Conservation (phyloP, 2,797 vertebrate species). For the Tokudaia tokunoshimensis region DNA sequence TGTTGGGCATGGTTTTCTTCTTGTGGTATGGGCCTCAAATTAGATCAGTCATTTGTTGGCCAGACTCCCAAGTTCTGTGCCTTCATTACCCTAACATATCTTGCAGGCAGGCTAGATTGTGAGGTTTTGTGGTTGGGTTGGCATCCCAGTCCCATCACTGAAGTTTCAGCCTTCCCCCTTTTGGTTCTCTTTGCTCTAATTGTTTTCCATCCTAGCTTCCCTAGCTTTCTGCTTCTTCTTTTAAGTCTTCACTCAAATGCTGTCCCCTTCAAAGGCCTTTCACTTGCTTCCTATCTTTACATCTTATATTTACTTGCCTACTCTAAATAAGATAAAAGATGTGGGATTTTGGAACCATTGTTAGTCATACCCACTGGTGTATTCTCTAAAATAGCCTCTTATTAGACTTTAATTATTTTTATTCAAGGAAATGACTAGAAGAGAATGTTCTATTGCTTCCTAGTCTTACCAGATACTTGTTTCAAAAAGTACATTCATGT, state of each 20-base stretch:
- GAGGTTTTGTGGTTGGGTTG: background rate
- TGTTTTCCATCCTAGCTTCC: background rate
- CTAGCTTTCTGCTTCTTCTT: background rate
- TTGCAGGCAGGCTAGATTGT: background rate
- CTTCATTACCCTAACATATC: background rate
- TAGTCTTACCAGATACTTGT: background rate
- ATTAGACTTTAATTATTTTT: background rate
- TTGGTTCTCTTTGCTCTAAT: background rate
- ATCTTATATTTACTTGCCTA: background rate
- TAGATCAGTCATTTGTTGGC: background rate
- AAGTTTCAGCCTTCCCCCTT: background rate
- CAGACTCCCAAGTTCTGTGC: background rate
- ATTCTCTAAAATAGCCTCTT: background rate
- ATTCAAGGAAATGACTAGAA: constrained; percentile 27
- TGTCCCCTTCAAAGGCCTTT: background rate
- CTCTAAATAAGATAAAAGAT: background rate
- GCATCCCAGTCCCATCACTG: background rate
- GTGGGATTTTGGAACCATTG: background rate
- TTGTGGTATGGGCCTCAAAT: background rate
- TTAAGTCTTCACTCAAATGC: background rate
- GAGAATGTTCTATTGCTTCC: background rate
- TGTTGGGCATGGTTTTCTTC: background rate
- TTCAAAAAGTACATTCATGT: background rate
- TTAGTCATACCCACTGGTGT: background rate
- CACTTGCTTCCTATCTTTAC: background rate